phyloP scores from a whole-genome alignment of 2,797 vertebrate species.

The Dendrocincla tyrannina region DNA sequence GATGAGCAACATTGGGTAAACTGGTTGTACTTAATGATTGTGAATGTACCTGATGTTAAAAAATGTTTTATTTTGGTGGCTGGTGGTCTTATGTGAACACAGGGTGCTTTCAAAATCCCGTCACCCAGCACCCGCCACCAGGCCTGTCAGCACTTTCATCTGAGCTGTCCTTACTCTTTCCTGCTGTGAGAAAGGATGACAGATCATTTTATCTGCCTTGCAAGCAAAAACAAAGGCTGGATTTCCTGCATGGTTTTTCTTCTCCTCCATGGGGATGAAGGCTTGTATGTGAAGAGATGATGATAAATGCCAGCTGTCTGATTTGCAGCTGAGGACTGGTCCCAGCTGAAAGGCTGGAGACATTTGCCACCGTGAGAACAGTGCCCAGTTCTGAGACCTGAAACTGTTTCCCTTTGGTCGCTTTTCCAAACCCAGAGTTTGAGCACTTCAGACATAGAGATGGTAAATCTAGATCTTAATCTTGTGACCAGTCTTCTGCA shows the following conservation, averaged over 20 bases:
- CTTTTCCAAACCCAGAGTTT: neutral
- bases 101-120: neutral
- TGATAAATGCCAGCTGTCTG: constrained; percentile 50
- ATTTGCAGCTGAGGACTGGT: neutral
- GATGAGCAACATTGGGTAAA: neutral
- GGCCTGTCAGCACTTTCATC: constrained; percentile 39
- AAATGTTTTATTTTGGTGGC: neutral
- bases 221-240: constrained; percentile 55
- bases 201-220: constrained; percentile 57
- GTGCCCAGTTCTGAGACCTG: neutral
- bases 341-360: neutral
- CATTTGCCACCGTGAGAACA: neutral
- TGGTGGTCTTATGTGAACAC: neutral
- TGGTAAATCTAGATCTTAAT: neutral
- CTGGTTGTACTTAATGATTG: neutral
- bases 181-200: constrained; percentile 41
- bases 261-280: neutral
- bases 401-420: neutral
- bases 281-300: neutral
- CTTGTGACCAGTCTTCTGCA: neutral
- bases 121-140: neutral
- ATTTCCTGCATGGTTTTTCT: constrained; percentile 36
- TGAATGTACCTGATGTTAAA: neutral
- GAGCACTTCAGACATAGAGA: neutral
- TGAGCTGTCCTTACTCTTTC: constrained; percentile 41